A percentile compares a stretch with the other conserved stretches of the same genome.
Conservation (phyloP, 2,888 invertebrate species). For the Spilarctia lutea region DNA sequence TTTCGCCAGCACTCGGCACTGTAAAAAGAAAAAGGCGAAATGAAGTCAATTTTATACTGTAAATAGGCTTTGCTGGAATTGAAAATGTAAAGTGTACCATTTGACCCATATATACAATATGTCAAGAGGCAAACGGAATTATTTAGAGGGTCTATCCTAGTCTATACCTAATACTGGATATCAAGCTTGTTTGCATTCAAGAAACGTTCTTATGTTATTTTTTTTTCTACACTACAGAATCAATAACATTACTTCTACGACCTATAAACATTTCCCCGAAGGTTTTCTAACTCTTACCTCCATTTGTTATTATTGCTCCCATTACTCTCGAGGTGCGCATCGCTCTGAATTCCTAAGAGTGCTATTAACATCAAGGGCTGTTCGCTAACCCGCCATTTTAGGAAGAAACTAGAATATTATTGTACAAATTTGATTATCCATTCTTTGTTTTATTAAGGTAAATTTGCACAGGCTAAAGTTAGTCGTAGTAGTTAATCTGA, state of each 20-base stretch:
- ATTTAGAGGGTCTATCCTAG: constrained; percentile 13
- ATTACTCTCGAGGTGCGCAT: constrained; percentile 56
- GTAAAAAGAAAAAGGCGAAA: constrained; percentile 3
- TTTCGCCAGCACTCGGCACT: neutral
- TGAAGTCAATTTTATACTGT: no score
- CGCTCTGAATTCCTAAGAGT: constrained; percentile 58
- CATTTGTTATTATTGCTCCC: constrained; percentile 64
- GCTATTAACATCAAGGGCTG: constrained; percentile 60
- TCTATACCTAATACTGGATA: constrained; percentile 4
- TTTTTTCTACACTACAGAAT: constrained; percentile 49
- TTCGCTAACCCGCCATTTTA: constrained; percentile 48
- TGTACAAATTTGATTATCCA: neutral
- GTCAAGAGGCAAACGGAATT: constrained; percentile 18
- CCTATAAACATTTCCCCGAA: constrained; percentile 55
- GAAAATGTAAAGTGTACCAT: constrained; percentile 37
- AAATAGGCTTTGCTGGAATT: constrained; percentile 34
- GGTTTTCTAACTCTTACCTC: constrained; percentile 45
- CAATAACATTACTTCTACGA: constrained; percentile 51
- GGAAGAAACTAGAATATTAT: neutral
- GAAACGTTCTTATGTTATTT: constrained; percentile 33
- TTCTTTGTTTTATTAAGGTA: neutral
- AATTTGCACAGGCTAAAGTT: neutral
- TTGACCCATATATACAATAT: constrained; percentile 13
- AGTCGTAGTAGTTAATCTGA: no score
- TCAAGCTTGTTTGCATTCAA: constrained; percentile 44